Base-by-base conservation (phyloP, 2,113 vertebrate species). In the Onychostruthus taczanowskii region DNA sequence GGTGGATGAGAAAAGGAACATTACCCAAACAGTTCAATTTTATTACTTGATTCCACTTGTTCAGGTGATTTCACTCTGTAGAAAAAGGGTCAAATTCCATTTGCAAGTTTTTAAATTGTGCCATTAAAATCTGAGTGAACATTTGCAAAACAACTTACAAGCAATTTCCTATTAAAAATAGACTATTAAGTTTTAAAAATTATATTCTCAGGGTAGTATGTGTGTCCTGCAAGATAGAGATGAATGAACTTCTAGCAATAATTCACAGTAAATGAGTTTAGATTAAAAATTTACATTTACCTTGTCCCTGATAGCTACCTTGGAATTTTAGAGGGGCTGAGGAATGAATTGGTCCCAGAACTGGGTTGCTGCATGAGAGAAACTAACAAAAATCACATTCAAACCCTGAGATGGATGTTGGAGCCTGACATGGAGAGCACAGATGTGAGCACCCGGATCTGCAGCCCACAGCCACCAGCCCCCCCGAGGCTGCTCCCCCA, bases 111-210 rank as follows among this genome's bases (percentile, higher is more conserved):
- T 92, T 49, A 84, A 94, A 96, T 96, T 66, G 73, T 41, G 73
- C 86, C 88, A 92, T 89, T 97, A 89, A 93, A 90, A 96, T 58
- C 80, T 18, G 88, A 72, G 52, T n/a, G 92, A 93, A 92, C 85
- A 37, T 89, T 39, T 86, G 88, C 82, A 95, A 95, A 95, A 88
- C 47, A 84, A 94, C 83, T 90, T 92, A 84, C 76, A 90, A 72
- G 96, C 86, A 89, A 96, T 95, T 92, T 93, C 72, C 88, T 88
- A 47, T 74, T 64, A 94, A 93, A 90, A 93, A 94, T 18, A 89
- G 82, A 90, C 68, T 44, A 84, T 92, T 90, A 95, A 68, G 86
- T 77, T 93, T 96, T 78, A 89, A 95, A 96, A 89, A 92, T 76
- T 77, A 43, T 61, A 87, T 84, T 96, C 73, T 75, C 37, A 7